A percentile compares a stretch with the other conserved stretches of the same genome.
Conservation (phyloP, 2,888 invertebrate species). For the Trissoscelio sp. region DNA sequence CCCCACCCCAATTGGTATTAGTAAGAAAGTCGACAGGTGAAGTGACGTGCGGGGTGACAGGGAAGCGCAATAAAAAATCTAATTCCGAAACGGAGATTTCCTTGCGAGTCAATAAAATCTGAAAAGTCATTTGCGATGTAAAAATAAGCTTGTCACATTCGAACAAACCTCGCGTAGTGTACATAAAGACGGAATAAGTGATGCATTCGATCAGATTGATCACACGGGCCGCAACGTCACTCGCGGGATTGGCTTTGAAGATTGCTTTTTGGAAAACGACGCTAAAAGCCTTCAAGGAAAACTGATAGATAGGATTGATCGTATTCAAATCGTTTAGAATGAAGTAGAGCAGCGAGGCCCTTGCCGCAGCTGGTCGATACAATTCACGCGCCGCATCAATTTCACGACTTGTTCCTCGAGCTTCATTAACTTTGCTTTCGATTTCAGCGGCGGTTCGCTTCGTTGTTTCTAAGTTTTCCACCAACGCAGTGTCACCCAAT, state of each 20-base stretch:
- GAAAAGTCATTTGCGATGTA: conserved; percentile 97
- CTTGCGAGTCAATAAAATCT: conserved; percentile 94
- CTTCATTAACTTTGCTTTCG: conserved; percentile 95
- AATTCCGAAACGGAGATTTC: conserved; percentile 93
- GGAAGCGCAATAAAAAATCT: conserved; percentile 96
- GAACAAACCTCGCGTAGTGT: conserved; percentile 96
- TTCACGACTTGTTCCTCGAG: conserved; percentile 94
- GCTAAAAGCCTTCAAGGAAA: conserved; percentile 98
- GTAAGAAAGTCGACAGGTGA: conserved; percentile 97
- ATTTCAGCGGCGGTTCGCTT: conserved; percentile 98
- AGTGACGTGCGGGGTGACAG: conserved; percentile 95
- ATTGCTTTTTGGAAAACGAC: conserved; percentile 99
- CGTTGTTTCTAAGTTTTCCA: conserved; percentile 98
- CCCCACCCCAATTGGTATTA: conserved; percentile 97
- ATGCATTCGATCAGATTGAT: conserved; percentile 96
- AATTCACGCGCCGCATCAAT: conserved; percentile 97
- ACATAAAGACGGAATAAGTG: conserved; percentile 96
- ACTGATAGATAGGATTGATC: conserved; percentile 98
- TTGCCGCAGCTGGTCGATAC: conserved; percentile 93
- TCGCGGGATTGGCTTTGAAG: conserved; percentile 92
- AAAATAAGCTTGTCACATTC: conserved; percentile 98
- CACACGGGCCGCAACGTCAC: conserved; percentile 91
- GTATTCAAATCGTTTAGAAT: conserved; percentile 97
- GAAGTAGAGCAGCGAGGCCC: conserved; percentile 97
- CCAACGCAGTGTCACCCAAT: conserved; percentile 96